Evolutionary conservation across 2,113 vertebrate species (phyloP).

Genomic region (Sitta europaea): DNA sequence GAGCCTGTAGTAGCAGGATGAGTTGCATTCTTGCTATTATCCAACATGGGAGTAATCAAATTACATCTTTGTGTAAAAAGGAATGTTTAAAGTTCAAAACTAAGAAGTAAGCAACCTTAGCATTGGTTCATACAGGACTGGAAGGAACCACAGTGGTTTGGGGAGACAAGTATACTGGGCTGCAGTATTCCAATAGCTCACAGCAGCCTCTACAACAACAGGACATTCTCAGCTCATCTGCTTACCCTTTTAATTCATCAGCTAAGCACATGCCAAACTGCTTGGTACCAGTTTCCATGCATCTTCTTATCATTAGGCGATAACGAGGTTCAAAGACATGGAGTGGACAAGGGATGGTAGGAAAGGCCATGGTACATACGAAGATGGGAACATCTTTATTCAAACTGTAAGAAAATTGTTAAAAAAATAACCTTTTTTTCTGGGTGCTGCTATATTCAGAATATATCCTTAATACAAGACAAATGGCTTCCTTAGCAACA

Average conservation of each 20-base stretch:
- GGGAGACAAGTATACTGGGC: neutral
- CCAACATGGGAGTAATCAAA: neutral
- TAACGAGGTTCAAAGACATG: constrained; percentile 92
- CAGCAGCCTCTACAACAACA: neutral
- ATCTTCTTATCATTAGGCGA: constrained; percentile 90
- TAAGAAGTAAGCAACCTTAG: neutral
- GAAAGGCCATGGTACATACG: constrained; percentile 92
- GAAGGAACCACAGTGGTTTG: neutral
- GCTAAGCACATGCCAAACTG: constrained; percentile 94
- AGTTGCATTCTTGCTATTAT: neutral
- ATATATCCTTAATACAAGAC: neutral
- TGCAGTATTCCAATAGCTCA: neutral
- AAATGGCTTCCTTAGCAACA: neutral
- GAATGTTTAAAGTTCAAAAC: neutral
- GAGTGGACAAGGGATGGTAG: constrained; percentile 89
- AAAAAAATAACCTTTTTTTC: neutral
- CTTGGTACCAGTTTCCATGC: constrained; percentile 91
- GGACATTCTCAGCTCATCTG: neutral
- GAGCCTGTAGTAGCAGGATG: neutral
- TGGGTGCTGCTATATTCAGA: neutral
- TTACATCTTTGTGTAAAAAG: neutral
- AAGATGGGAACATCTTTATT: constrained; percentile 96
- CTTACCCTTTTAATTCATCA: constrained; percentile 87
- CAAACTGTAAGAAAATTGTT: constrained; percentile 72
- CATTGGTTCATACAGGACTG: neutral